Base-by-base conservation (phyloP, 1,140 invertebrate genomes). In the Drosophila aff. region DNA sequence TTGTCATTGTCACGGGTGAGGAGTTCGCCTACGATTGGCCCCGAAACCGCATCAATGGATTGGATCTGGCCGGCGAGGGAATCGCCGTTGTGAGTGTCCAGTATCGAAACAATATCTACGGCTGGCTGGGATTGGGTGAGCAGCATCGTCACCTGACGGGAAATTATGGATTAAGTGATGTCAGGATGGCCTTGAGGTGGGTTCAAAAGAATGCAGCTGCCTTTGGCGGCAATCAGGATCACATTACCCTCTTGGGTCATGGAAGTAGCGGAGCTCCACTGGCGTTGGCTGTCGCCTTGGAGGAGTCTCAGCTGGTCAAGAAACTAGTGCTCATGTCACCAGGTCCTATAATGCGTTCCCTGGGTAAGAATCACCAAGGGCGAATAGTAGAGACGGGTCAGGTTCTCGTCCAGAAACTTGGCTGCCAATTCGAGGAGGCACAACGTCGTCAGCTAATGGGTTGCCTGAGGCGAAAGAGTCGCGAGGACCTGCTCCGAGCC, bases 161-260 rank as follows among this genome's bases (percentile, higher is more conserved):
- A 1, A 97, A 97, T 86, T 94, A 96, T 28, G 96, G 96, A 3
- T 82, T 97, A 13, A 92, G 96, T 58, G 96, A 97, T 91, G 96
- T 97, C 69, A 95, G 95, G 66, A 86, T 96, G 60, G 96, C 96
- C 1, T 81, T 97, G 16, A 79, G 95, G 18, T 97, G 96, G 96
- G 93, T 97, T 3, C 93, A 95, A 55, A 94, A 95, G 60, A 96
- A 97, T 92, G 96, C 97, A 44, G 92, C 92, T 18, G 93, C 94
- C 18, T 97, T 97, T 82, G 96, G 96, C 3, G 96, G 96, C 8
- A 95, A 97, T 93, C 93, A 95, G 0, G 92, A 94, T 15, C 93
- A 94, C 38, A 93, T 97, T 1, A 97, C 96, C 0, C 84, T 97
- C 3, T 93, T 96, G 58, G 96, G 96, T 3, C 95, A 97, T 92